Base-by-base conservation (phyloP, 2,797 vertebrate species). In the Otolemur crassicaudatus region DNA sequence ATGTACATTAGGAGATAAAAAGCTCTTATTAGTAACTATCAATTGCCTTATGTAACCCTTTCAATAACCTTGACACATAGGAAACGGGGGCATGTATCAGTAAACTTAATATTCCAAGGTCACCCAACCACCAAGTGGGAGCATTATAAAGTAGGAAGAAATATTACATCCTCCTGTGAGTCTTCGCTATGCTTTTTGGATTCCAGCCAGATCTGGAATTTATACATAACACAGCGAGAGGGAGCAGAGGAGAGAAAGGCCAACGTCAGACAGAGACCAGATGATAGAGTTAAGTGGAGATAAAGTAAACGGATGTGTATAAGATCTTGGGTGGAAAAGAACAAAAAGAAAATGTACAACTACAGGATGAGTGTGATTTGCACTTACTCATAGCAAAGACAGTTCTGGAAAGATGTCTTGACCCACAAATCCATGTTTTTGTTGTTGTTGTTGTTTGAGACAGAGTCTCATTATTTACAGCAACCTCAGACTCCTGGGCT, bases 71-170 rank as follows among this genome's bases (percentile, higher is more conserved):
- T 87, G 40, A n/a, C 10, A 14, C 53, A 5, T 22, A 73, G 60
- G 67, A 94, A 82, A 82, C 23, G 14, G n/a, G 69, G 43, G 25
- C 53, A 61, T 29, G 53, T 11, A 31, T 34, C 40, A 89, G 58
- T 80, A 40, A 81, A 94, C 92, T 67, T 40, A 67, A 86, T 88
- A 86, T 58, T 37, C 40, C 63, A 83, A 86, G 49, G n/a, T 80
- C 79, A 90, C 14, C 69, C 3, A 34, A 11, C 61, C 70, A 49
- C 9, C 75, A 94, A 43, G 10, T 60, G 77, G 12, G 13, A 43
- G 17, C 37, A 31, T 53, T 49, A 81, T 31, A 29, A 84, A 46
- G 22, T 77, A 14, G 31, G 25, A 70, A 65, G 60, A 25, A 93
- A 69, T 63, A 63, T 37, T 79, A 46, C 22, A 40, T 31, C 22